phyloP scores from a whole-genome alignment of 1,140 invertebrate genomes.

The Arctopsyche grandis region DNA sequence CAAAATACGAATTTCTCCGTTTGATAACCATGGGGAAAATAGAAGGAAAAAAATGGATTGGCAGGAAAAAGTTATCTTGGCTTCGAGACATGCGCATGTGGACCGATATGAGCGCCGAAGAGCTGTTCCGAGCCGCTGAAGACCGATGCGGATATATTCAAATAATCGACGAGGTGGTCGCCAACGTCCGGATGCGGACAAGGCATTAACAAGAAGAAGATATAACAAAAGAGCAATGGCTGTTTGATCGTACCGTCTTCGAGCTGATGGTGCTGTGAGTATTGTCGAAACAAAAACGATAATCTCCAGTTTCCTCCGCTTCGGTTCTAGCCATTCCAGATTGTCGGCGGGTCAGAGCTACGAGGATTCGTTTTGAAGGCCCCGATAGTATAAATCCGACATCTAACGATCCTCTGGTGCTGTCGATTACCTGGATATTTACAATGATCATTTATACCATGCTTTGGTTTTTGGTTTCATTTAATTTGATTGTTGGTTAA shows the following conservation, averaged over 20 bases:
- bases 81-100: too few relatives aligned
- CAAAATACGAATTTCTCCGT: too few relatives aligned
- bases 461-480: too few relatives aligned
- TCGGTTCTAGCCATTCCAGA: slow-evolving; percentile 75
- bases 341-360: slow-evolving; percentile 76
- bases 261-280: slow-evolving; percentile 79
- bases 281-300: slow-evolving; percentile 87
- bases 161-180: too few relatives aligned
- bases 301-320: slow-evolving; percentile 72
- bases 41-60: too few relatives aligned
- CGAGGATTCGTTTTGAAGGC: slow-evolving; percentile 72
- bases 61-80: too few relatives aligned
- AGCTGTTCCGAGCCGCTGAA: too few relatives aligned
- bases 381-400: slow-evolving; percentile 77
- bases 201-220: background rate
- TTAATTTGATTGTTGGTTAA: slow-evolving; percentile 56
- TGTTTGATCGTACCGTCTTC: slow-evolving; percentile 74
- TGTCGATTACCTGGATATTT: slow-evolving; percentile 74
- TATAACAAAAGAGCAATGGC: background rate
- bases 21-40: too few relatives aligned
- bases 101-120: too few relatives aligned
- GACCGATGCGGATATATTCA: too few relatives aligned
- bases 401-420: slow-evolving; percentile 79
- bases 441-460: too few relatives aligned
- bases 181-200: too few relatives aligned